phyloP scores from a whole-genome alignment of 1,140 invertebrate species.

The Catajapyx aquilonaris region DNA sequence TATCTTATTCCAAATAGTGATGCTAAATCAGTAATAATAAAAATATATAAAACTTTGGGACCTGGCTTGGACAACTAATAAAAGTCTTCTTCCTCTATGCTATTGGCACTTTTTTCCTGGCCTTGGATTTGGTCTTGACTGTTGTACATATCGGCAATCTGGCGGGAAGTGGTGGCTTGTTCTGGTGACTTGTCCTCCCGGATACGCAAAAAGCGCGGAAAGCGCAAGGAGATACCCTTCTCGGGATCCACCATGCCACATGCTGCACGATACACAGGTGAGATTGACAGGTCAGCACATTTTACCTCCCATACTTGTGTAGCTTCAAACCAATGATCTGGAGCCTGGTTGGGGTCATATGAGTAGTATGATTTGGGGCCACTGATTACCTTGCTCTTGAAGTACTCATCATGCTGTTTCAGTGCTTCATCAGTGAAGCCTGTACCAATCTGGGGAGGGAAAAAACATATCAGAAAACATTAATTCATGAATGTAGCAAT shows the following conservation, averaged over 20 bases:
- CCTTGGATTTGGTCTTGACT: constrained; percentile 85
- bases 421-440: constrained; percentile 91
- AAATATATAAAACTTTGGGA: no score
- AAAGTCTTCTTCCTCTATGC: constrained; percentile 37
- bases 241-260: constrained; percentile 71
- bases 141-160: constrained; percentile 60
- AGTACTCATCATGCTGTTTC: constrained; percentile 46
- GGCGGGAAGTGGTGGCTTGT: constrained; percentile 74
- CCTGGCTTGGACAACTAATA: no score
- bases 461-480: no score
- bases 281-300: constrained; percentile 93
- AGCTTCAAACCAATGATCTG: constrained; percentile 91
- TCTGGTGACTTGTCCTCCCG: constrained; percentile 86
- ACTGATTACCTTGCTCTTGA: constrained; percentile 53
- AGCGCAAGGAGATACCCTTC: constrained; percentile 87
- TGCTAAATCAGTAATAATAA: no score
- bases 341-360: constrained; percentile 48
- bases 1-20: no score
- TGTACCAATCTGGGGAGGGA: constrained; percentile 63
- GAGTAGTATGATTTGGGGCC: constrained; percentile 69
- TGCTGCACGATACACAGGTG: constrained; percentile 81
- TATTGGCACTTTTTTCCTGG: constrained; percentile 23
- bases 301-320: constrained; percentile 95
- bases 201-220: constrained; percentile 82
- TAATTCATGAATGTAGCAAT: no score